These are phyloP conservation scores for Brachynemurus nebulosus DNA, from an alignment of 2,888 invertebrate species.

Conservation along the genomic window DNA sequence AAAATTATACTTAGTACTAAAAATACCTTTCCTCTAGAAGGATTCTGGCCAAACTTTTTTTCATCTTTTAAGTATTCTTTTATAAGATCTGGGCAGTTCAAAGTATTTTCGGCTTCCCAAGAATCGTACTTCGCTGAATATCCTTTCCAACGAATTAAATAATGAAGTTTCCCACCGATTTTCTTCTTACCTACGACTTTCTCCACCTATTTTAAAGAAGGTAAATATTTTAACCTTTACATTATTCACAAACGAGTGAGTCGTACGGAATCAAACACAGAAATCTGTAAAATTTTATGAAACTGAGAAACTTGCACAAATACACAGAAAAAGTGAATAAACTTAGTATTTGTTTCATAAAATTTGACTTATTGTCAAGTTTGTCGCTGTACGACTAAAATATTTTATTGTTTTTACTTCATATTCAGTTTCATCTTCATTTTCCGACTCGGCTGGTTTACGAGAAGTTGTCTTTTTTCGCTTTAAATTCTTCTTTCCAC, in stretches of 20 bases:
- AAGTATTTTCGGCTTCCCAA: constrained; percentile 59
- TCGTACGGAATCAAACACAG: neutral
- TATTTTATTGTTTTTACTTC: neutral
- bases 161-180: constrained; percentile 51
- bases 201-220: constrained; percentile 41
- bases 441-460: constrained; percentile 24
- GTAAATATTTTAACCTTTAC: constrained; percentile 8
- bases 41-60: no score
- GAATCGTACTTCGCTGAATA: constrained; percentile 54
- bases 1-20: no score
- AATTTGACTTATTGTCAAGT: neutral
- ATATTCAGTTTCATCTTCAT: constrained; percentile 19
- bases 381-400: neutral
- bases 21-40: constrained; percentile 13
- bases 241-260: neutral
- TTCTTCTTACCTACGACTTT: constrained; percentile 54
- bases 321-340: no score
- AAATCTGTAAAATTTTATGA: neutral
- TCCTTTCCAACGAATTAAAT: constrained; percentile 66
- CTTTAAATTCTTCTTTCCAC: no score
- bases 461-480: constrained; percentile 23
- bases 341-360: neutral
- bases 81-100: constrained; percentile 56
- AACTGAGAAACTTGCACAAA: no score
- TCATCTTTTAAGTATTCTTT: constrained; percentile 31